These are phyloP conservation scores for Cathartes aura DNA, from an alignment of 2,113 vertebrate genomes.

Conservation along the genomic window DNA sequence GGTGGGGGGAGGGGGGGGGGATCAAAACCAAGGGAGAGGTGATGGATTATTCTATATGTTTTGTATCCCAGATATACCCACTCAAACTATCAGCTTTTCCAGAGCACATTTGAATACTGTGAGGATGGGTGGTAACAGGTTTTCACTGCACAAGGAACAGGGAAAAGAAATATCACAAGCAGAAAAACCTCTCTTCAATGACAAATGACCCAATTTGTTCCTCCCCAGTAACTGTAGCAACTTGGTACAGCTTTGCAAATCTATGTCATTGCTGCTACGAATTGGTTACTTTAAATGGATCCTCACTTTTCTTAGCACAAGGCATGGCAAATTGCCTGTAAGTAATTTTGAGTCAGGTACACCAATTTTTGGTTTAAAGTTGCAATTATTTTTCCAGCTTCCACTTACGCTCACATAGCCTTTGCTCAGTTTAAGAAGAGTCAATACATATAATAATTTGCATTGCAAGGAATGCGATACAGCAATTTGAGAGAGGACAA, in stretches of 20 bases:
- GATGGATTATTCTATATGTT: background rate
- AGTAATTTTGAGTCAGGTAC: slow-evolving; percentile 37
- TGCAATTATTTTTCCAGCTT: slow-evolving; percentile 21
- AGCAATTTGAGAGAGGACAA: slow-evolving; percentile 18
- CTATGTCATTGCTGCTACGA: background rate
- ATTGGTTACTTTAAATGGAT: slow-evolving; percentile 9
- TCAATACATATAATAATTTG: slow-evolving; percentile 2
- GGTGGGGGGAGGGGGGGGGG: too few species aligned
- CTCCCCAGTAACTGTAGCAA: background rate
- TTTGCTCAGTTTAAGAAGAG: background rate
- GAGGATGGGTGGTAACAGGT: background rate
- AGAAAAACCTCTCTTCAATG: background rate
- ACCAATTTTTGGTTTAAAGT: slow-evolving; percentile 6
- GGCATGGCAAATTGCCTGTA: slow-evolving; percentile 1
- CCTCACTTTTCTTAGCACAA: background rate
- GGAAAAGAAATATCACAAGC: background rate
- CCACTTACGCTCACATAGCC: background rate
- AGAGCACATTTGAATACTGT: background rate
- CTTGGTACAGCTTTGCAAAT: background rate
- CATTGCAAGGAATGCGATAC: background rate
- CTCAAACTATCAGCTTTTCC: background rate
- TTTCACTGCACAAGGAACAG: background rate
- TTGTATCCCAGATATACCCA: background rate
- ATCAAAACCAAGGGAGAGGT: background rate
- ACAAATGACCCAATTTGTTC: slow-evolving; percentile 34